Evolutionary conservation across 2,888 invertebrate species (phyloP).

Genomic region (Eledona agricola): DNA sequence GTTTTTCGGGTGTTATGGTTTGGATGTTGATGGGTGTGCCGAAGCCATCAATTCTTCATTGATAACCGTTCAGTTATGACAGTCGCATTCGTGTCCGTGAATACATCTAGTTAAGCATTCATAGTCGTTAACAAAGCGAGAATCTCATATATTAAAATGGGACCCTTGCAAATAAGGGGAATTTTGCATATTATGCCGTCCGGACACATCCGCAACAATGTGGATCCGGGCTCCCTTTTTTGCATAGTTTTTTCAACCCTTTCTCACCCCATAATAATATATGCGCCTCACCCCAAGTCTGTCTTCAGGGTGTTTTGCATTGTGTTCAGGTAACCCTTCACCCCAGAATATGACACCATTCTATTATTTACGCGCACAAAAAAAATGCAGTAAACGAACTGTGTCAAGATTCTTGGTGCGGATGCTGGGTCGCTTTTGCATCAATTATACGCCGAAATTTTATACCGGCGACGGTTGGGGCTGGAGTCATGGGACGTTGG

Average conservation of each 20-base stretch:
- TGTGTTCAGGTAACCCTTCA: slow-evolving; percentile 61
- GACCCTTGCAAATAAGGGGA: slow-evolving; percentile 48
- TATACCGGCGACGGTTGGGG: slow-evolving; percentile 40
- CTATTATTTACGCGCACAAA: slow-evolving; percentile 58
- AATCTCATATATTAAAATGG: slow-evolving; percentile 60
- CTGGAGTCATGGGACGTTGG: not conserved
- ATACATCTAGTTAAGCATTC: slow-evolving; percentile 65
- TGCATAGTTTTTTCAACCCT: slow-evolving; percentile 61
- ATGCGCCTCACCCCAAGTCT: slow-evolving; percentile 60
- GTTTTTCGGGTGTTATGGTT: slow-evolving; percentile 52
- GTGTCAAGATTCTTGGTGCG: slow-evolving; percentile 61
- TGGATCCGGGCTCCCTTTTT: slow-evolving; percentile 58
- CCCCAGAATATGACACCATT: slow-evolving; percentile 63
- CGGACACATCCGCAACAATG: slow-evolving; percentile 55
- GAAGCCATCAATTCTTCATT: slow-evolving; percentile 62
- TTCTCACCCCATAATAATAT: slow-evolving; percentile 62
- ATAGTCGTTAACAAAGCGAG: slow-evolving; percentile 59
- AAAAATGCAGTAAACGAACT: slow-evolving; percentile 63
- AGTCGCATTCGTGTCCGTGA: slow-evolving; percentile 62
- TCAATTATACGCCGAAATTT: slow-evolving; percentile 52
- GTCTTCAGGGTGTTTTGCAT: slow-evolving; percentile 64
- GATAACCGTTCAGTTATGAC: slow-evolving; percentile 64
- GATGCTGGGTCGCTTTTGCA: slow-evolving; percentile 47
- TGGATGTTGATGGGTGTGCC: slow-evolving; percentile 55
- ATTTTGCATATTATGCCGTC: slow-evolving; percentile 55